phyloP scores from a whole-genome alignment of 2,888 invertebrate genomes.

The Drosophila testacea region DNA sequence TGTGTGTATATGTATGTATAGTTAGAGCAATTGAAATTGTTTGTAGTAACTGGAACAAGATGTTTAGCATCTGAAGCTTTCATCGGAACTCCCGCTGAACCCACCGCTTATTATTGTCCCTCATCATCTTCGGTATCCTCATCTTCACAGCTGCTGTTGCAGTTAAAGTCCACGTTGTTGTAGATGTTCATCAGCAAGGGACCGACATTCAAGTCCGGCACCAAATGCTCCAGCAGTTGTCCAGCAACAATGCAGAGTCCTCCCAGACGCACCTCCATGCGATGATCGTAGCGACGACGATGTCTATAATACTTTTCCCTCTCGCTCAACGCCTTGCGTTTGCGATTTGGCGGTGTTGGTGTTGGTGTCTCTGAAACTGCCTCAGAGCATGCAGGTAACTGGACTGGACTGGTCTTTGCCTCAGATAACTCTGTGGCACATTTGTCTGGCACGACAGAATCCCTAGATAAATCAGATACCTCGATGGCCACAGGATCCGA shows the following conservation, averaged over 20 bases:
- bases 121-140: neutral
- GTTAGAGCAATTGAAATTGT: conserved; percentile 16
- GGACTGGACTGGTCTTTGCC: conserved; percentile 2
- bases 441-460: conserved; percentile 8
- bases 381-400: conserved; percentile 12
- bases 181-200: conserved; percentile 37
- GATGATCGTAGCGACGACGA: conserved; percentile 77
- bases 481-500: conserved; percentile 55
- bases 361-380: neutral
- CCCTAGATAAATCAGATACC: conserved; percentile 43
- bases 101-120: conserved; percentile 20
- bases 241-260: conserved; percentile 75
- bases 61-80: conserved; percentile 39
- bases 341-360: neutral
- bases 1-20: conserved; percentile 2
- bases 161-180: conserved; percentile 33
- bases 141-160: conserved; percentile 45
- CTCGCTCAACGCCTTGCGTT: conserved; percentile 46
- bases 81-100: conserved; percentile 3
- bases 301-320: conserved; percentile 82
- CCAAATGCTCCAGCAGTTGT: conserved; percentile 72
- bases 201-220: conserved; percentile 71
- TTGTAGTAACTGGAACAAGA: conserved; percentile 47
- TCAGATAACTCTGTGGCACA: neutral
- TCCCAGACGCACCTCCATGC: conserved; percentile 80